A percentile compares a stretch with the other conserved stretches of the same genome.
Conservation (phyloP, 2,888 invertebrate genomes). For the Lepas anatifera region DNA sequence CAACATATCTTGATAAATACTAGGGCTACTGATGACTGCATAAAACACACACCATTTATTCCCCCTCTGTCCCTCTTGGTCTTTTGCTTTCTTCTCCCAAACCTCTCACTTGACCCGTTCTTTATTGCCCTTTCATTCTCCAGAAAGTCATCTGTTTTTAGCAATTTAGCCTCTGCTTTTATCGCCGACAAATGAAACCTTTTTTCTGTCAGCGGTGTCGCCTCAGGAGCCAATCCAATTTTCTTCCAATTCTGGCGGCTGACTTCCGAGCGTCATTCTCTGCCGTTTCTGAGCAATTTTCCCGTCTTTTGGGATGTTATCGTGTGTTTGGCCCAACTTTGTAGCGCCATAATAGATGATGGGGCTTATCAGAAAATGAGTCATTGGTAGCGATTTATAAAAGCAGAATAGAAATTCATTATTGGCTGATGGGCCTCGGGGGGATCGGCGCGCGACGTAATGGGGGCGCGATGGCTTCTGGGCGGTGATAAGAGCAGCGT, state of each 20-base stretch:
- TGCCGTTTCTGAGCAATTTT: not conserved
- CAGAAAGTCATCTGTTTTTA: not conserved
- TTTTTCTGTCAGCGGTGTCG: not conserved
- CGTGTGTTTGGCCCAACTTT: slow-evolving; percentile 4
- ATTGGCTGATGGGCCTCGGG: slow-evolving; percentile 11
- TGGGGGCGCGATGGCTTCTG: not conserved
- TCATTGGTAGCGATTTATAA: slow-evolving; percentile 12
- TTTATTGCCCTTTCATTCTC: not conserved
- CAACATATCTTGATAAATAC: too few species aligned
- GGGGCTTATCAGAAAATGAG: slow-evolving; percentile 11
- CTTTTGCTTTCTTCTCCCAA: not conserved
- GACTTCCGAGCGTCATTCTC: not conserved
- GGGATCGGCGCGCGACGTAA: not conserved
- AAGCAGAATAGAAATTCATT: slow-evolving; percentile 12
- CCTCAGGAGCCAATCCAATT: not conserved
- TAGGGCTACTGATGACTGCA: too few species aligned
- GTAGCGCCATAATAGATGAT: slow-evolving; percentile 8
- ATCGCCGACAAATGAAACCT: not conserved
- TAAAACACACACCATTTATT: too few species aligned
- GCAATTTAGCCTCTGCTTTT: not conserved
- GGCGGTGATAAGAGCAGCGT: not conserved
- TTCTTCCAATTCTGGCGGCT: not conserved
- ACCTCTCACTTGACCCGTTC: not conserved
- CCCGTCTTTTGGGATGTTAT: not conserved
- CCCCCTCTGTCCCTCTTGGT: not conserved